Evolutionary conservation across 1,140 invertebrate species (phyloP), one percentile per base, ranked within the genome.

Genomic region (Sinella curviseta): DNA sequence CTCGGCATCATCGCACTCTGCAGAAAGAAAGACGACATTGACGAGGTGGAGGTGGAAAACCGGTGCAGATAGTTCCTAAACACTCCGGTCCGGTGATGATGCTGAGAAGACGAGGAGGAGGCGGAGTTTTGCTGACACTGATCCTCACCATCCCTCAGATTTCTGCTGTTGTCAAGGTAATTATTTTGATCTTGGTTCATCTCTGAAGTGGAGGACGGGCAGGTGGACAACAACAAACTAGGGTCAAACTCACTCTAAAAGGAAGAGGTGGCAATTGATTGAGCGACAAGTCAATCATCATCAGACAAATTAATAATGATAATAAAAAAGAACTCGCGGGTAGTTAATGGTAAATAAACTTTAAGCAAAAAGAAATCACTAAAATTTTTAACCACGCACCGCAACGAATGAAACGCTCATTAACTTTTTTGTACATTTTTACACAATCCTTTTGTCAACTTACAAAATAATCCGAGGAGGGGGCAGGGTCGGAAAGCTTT

Each of bases 391-490:
- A 48, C 39, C 39, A 48, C 4, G 39, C 4, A n/a, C n/a, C n/a
- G n/a, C n/a, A n/a, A n/a, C n/a, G n/a, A n/a, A n/a, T n/a, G n/a
- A n/a, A n/a, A n/a, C n/a, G n/a, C n/a, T n/a, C n/a, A n/a, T n/a
- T n/a, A n/a, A n/a, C n/a, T n/a, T n/a, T n/a, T n/a, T n/a, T n/a
- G n/a, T n/a, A n/a, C n/a, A n/a, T n/a, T n/a, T n/a, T n/a, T n/a
- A n/a, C n/a, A n/a, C n/a, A n/a, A n/a, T n/a, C n/a, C n/a, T n/a
- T n/a, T n/a, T n/a, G n/a, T n/a, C 31, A 24, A 70, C 65, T 70
- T 70, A 70, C 65, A 70, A 70, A 70, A 24, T 70, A 70, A 30
- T 70, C 65, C 3, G 65, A 31, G 12, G 65, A 31, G 12, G 65
- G 31, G 12, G 26, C 31, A 33, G 65, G 31, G 12, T 70, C 65